Conservation (phyloP, 2,797 vertebrate genomes). For the Myotis pilosus region DNA sequence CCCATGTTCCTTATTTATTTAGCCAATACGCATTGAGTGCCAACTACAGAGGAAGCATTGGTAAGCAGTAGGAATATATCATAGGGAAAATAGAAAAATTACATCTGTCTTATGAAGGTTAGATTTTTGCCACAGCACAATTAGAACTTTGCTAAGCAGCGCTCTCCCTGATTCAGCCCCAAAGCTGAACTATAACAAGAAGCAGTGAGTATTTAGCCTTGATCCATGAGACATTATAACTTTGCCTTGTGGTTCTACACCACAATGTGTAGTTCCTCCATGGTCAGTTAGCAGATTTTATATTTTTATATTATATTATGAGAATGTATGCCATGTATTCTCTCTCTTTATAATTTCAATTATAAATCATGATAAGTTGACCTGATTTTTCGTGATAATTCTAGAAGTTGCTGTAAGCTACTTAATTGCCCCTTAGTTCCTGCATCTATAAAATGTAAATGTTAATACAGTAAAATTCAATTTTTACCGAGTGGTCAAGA, state of each 20-base stretch:
- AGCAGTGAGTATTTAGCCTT: not conserved
- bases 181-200: not conserved
- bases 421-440: not conserved
- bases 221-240: not conserved
- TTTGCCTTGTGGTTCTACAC: not conserved
- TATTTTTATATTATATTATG: not conserved
- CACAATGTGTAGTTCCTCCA: not conserved
- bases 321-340: not conserved
- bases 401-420: not conserved
- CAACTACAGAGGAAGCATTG: not conserved
- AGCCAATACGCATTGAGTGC: not conserved
- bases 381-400: not conserved
- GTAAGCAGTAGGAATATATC: not conserved
- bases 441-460: not conserved
- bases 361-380: not conserved
- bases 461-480: not conserved
- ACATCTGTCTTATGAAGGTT: not conserved
- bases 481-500: not conserved
- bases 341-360: not conserved
- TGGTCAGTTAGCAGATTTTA: not conserved
- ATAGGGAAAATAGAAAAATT: not conserved
- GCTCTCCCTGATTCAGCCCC: rapidly evolving
- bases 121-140: not conserved
- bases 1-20: not conserved
- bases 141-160: not conserved